Evolutionary conservation across 2,797 vertebrate genomes (phyloP).

Genomic region (Platalea minor): DNA sequence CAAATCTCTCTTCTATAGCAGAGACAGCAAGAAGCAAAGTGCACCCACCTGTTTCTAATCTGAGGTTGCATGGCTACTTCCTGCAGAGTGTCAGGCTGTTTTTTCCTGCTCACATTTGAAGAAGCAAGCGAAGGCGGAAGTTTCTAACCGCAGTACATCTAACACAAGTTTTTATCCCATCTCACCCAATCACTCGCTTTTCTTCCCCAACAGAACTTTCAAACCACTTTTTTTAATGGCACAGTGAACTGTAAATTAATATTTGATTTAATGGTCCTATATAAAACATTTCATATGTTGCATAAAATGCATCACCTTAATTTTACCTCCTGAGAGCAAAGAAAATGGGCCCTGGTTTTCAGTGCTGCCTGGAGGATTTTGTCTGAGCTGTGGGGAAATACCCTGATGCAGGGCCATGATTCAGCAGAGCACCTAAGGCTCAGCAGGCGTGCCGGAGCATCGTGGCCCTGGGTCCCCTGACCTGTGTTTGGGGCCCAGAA

Average conservation of each 20-base stretch:
- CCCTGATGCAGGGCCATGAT: too few species aligned
- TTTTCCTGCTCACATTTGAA: slow-evolving; percentile 18
- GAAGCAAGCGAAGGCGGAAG: slow-evolving; percentile 11
- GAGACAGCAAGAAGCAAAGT: background rate
- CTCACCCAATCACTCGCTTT: background rate
- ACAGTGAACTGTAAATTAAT: background rate
- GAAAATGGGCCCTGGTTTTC: background rate
- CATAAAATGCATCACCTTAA: background rate
- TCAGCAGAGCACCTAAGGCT: background rate
- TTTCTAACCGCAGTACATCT: slow-evolving; percentile 32
- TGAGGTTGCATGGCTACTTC: slow-evolving; percentile 34
- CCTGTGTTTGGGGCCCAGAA: background rate
- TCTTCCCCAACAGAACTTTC: background rate
- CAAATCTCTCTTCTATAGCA: background rate
- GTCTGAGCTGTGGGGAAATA: background rate
- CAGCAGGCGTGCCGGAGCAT: background rate
- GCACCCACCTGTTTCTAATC: slow-evolving; percentile 50
- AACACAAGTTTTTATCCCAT: background rate
- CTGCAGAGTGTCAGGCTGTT: slow-evolving; percentile 14
- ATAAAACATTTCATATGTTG: rapidly evolving
- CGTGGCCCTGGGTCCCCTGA: background rate
- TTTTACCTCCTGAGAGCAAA: background rate
- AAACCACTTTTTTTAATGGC: background rate
- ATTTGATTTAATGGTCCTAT: background rate
- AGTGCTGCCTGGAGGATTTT: background rate